Evolutionary conservation across 2,113 vertebrate genomes (phyloP), one percentile per base, ranked within the genome.

Genomic region (Calyptomena viridis): DNA sequence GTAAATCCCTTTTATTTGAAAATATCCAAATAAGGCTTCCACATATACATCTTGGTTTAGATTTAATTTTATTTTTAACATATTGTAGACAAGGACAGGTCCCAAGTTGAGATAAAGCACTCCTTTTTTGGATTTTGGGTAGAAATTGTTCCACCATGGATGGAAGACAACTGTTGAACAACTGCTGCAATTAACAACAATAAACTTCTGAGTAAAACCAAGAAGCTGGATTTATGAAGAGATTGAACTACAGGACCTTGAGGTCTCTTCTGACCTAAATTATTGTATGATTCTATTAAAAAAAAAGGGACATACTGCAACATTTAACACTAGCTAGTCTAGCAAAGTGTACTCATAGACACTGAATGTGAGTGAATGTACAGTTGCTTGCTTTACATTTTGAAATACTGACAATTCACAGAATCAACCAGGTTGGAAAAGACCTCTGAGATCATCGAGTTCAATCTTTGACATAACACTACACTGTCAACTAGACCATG

Each of bases 1-100:
- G 22, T 79, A 92, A 96, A 93, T 88, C 31, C 35, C 17, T 95
- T 96, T 94, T 82, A 93, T 96, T 91, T 88, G 63, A 88, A 96
- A 91, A 91, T 80, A 93, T 47, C 81, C 95, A 76, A 94, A 96
- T 79, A 39, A 96, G 35, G 15, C 13, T 87, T 93, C 64, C 39
- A 87, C 14, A 39, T 59, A 42, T 39, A 84, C 17, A 74, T 79
- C 58, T 77, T 87, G 21, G 21, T 90, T 96, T 91, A 84, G 46
- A 76, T 66, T 89, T 79, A 25, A 35, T 12, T 60, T 93, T 55
- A 39, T 22, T 89, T 66, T 84, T 31, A 91, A 84, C 23, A 76
- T 14, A 58, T 14, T 85, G 39, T 82, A 71, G 55, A 84, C 88
- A 60, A 88, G 18, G 12, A 88, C 8, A 58, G 10, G 16, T 91